Conservation (phyloP, 2,888 invertebrate genomes). For the Cephus runcator region DNA sequence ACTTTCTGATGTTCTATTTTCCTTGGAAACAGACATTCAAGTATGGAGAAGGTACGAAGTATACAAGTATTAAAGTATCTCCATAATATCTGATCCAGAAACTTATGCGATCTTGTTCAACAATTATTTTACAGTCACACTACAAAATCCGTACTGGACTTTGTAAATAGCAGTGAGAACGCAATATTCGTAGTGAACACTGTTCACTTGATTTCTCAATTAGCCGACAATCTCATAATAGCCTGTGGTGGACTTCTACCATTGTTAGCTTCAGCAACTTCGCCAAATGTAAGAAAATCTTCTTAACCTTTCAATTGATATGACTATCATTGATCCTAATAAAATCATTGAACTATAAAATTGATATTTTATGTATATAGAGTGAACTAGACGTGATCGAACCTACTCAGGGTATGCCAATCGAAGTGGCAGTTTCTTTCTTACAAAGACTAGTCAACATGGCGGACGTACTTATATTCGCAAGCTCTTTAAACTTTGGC, state of each 20-base stretch:
- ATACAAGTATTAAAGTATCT: neutral
- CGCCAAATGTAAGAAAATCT: slow-evolving; percentile 86
- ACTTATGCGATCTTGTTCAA: neutral
- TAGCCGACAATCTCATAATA: slow-evolving; percentile 98
- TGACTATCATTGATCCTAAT: neutral
- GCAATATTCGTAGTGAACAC: slow-evolving; percentile 99
- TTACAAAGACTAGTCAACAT: slow-evolving; percentile 98
- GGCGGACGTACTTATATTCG: slow-evolving; percentile 98
- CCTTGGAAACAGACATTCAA: slow-evolving; percentile 97
- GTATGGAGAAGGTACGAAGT: slow-evolving; percentile 75
- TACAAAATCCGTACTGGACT: slow-evolving; percentile 96
- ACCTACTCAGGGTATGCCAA: slow-evolving; percentile 98
- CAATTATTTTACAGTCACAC: slow-evolving; percentile 79
- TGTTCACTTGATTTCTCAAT: slow-evolving; percentile 97
- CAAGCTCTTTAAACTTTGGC: slow-evolving; percentile 96
- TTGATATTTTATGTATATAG: slow-evolving; percentile 68
- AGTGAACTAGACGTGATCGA: slow-evolving; percentile 98
- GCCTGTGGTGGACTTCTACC: slow-evolving; percentile 98
- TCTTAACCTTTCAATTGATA: neutral
- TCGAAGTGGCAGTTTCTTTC: slow-evolving; percentile 97
- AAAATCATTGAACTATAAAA: slow-evolving; percentile 6
- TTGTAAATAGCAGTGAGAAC: slow-evolving; percentile 98
- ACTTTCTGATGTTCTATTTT: slow-evolving; percentile 94
- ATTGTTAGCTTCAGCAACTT: slow-evolving; percentile 96
- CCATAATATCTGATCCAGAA: neutral